These are phyloP conservation scores for Coluber constrictor DNA, from an alignment of 2,797 vertebrate genomes.

Conservation along the genomic window DNA sequence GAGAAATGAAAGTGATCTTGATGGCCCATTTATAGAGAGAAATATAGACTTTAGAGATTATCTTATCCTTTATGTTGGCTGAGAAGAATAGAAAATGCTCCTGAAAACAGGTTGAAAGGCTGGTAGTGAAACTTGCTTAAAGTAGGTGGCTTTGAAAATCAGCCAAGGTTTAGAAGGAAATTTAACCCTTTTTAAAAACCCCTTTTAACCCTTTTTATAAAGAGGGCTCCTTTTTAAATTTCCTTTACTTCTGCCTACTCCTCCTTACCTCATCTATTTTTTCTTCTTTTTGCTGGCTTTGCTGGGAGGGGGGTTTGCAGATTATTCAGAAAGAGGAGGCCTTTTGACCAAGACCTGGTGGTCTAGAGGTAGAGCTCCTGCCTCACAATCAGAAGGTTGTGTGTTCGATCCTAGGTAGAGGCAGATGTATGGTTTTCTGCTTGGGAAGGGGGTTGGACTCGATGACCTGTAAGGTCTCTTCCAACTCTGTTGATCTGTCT, in stretches of 20 bases:
- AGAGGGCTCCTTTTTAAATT: neutral
- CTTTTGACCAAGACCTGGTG: too few relatives aligned
- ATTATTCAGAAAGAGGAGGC: neutral
- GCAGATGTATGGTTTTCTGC: too few relatives aligned
- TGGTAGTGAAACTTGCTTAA: neutral
- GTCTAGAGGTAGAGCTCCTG: too few relatives aligned
- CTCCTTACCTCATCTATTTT: neutral
- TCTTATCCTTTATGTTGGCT: neutral
- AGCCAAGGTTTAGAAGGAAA: neutral
- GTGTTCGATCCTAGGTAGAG: too few relatives aligned
- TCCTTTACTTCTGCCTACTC: neutral
- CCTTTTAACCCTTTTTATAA: neutral
- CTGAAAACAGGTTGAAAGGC: neutral
- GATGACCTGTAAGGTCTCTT: too few relatives aligned
- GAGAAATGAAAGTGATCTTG: neutral
- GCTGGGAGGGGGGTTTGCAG: neutral
- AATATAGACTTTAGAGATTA: neutral
- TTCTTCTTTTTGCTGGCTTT: neutral
- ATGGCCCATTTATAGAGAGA: neutral
- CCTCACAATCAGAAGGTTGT: too few relatives aligned
- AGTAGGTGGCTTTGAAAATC: neutral
- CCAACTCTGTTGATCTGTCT: too few relatives aligned
- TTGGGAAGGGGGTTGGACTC: too few relatives aligned
- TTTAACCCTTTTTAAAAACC: neutral
- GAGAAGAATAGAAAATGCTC: neutral